Evolutionary conservation across 2,113 vertebrate genomes (phyloP).

Genomic region (Heterochromis multidens): DNA sequence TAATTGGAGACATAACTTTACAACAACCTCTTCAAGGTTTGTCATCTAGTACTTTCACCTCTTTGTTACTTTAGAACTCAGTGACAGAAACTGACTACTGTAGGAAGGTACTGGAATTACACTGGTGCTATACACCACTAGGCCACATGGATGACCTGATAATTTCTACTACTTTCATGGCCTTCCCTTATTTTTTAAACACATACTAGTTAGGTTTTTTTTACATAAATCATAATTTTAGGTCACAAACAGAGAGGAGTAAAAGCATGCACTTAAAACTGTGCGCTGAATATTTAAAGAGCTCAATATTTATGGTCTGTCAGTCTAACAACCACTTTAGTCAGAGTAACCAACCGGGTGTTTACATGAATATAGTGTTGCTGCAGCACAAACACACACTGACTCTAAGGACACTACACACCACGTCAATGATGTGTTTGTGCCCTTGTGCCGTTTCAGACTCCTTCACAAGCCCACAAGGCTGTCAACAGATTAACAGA

Average conservation of each 20-base stretch:
- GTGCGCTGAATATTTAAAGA: conserved; percentile 8
- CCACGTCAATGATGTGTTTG: not conserved
- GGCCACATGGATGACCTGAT: not conserved
- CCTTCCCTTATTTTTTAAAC: not conserved
- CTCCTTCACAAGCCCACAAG: not conserved
- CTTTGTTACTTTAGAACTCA: not conserved
- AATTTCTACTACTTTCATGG: not conserved
- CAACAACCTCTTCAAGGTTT: not conserved
- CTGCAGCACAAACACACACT: conserved; percentile 5
- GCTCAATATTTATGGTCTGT: not conserved
- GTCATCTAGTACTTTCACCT: not conserved
- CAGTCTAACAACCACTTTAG: conserved; percentile 14
- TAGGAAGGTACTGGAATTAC: not conserved
- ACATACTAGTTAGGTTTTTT: not conserved
- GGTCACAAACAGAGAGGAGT: not conserved
- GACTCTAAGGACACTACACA: conserved; percentile 7
- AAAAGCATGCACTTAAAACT: not conserved
- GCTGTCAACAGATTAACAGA: conserved; percentile 20
- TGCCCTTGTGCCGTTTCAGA: not conserved
- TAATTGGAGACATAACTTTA: no score
- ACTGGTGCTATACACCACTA: not conserved
- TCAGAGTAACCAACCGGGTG: conserved; percentile 1
- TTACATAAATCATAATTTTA: not conserved
- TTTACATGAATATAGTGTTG: conserved; percentile 12
- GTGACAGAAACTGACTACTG: not conserved